Evolutionary conservation across 2,113 vertebrate species (phyloP).

Genomic region (Upupa epops): DNA sequence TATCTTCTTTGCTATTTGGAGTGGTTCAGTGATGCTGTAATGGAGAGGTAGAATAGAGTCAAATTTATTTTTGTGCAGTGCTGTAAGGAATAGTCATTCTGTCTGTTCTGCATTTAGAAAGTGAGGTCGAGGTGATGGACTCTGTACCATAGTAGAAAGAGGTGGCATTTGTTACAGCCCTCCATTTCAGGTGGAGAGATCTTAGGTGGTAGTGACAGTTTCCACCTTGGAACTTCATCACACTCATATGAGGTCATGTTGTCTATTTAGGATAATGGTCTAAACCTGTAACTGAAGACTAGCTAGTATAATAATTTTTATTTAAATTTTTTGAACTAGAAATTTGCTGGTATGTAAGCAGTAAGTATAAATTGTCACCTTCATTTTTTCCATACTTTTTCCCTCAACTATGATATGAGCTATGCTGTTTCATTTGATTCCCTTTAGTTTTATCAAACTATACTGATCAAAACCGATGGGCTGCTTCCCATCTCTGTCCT

Average conservation of each 20-base stretch:
- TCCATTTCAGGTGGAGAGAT: not conserved
- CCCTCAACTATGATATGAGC: not conserved
- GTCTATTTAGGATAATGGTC: not conserved
- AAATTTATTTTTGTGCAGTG: not conserved
- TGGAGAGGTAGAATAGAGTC: not conserved
- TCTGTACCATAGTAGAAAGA: fast-evolving
- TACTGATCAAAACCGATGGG: not conserved
- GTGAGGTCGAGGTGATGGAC: not conserved
- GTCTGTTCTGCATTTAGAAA: not conserved
- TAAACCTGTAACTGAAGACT: not conserved
- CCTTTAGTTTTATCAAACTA: not conserved
- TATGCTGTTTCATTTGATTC: not conserved
- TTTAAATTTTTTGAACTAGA: not conserved
- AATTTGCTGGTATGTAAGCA: not conserved
- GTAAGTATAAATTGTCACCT: not conserved
- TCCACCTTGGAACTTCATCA: not conserved
- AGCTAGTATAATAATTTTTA: not conserved
- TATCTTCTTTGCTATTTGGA: not conserved
- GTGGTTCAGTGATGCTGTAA: not conserved
- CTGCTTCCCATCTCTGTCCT: not conserved
- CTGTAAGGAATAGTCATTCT: not conserved
- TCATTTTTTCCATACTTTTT: not conserved
- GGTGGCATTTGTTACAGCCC: not conserved
- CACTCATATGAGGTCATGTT: fast-evolving
- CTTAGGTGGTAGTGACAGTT: not conserved